These are phyloP conservation scores for Speoplatyrhinus poulsoni DNA, from an alignment of 2,113 vertebrate species.

Conservation along the genomic window DNA sequence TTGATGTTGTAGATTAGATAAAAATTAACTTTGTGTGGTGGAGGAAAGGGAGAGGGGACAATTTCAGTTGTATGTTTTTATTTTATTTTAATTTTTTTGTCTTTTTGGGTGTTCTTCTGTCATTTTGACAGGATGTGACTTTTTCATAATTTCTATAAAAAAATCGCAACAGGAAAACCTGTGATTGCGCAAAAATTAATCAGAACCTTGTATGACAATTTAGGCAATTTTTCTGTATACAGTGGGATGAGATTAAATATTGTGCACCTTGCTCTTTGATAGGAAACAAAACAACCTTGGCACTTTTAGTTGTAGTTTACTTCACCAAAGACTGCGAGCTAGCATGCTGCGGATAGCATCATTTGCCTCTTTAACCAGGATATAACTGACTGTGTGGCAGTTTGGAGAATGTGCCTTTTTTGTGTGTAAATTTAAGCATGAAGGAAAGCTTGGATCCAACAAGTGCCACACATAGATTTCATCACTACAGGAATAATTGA, in stretches of 20 bases:
- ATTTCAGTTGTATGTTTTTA: constrained; percentile 16
- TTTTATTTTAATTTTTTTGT: constrained; percentile 10
- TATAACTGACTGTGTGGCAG: constrained; percentile 86
- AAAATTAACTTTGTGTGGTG: constrained; percentile 62
- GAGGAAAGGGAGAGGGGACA: constrained; percentile 34
- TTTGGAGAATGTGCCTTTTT: constrained; percentile 99
- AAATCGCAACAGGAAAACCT: constrained; percentile 78
- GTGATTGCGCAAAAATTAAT: constrained; percentile 83
- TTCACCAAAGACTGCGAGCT: constrained; percentile 96
- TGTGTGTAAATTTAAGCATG: constrained; percentile 86
- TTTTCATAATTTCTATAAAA: constrained; percentile 78
- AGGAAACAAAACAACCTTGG: constrained; percentile 87
- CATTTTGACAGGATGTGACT: constrained; percentile 72
- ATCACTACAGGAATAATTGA: constrained; percentile 76
- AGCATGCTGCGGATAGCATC: constrained; percentile 80
- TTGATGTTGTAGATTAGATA: constrained; percentile 85
- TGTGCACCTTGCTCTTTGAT: constrained; percentile 85
- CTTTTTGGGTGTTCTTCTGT: constrained; percentile 71
- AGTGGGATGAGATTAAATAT: constrained; percentile 72
- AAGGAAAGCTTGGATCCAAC: constrained; percentile 91
- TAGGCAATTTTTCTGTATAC: constrained; percentile 78
- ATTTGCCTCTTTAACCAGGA: constrained; percentile 84
- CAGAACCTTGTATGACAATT: constrained; percentile 81
- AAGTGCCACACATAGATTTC: constrained; percentile 87
- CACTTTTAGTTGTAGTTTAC: constrained; percentile 91